phyloP scores from a whole-genome alignment of 2,888 invertebrate species.

The Drosophila testacea region DNA sequence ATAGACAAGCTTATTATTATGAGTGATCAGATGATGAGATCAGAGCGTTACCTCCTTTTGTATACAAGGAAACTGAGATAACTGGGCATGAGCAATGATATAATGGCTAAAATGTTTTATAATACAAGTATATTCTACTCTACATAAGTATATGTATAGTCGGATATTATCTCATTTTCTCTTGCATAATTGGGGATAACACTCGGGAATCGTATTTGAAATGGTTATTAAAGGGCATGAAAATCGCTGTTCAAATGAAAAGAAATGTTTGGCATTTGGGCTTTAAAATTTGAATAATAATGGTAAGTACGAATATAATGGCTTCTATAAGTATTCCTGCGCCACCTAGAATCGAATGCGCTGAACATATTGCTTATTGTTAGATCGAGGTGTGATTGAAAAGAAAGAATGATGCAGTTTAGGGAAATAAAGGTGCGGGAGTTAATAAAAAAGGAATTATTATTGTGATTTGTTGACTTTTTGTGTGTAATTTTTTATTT shows the following conservation, averaged over 20 bases:
- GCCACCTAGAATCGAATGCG: conserved; percentile 65
- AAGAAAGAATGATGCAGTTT: conserved; percentile 29
- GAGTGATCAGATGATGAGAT: background rate
- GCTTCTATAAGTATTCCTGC: conserved; percentile 42
- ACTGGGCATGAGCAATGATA: background rate
- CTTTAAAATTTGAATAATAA: conserved; percentile 1
- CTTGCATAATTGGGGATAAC: background rate
- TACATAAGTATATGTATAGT: background rate
- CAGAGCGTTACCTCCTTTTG: conserved; percentile 19
- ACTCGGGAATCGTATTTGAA: conserved; percentile 3
- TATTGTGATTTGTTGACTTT: background rate
- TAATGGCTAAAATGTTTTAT: background rate
- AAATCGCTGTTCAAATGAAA: conserved; percentile 56
- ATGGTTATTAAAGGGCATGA: conserved; percentile 28
- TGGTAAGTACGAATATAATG: conserved; percentile 28
- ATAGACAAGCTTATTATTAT: conserved; percentile 11
- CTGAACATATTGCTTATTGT: conserved; percentile 56
- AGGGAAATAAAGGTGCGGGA: conserved; percentile 24
- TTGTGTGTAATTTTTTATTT: background rate
- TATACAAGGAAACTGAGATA: conserved; percentile 11
- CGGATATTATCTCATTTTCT: conserved; percentile 3
- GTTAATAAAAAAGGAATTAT: conserved; percentile 6
- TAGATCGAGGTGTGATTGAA: conserved; percentile 41
- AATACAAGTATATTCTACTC: background rate
- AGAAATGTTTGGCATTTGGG: conserved; percentile 25